phyloP scores from a whole-genome alignment of 2,888 invertebrate genomes.

The Machimus atricapillus region DNA sequence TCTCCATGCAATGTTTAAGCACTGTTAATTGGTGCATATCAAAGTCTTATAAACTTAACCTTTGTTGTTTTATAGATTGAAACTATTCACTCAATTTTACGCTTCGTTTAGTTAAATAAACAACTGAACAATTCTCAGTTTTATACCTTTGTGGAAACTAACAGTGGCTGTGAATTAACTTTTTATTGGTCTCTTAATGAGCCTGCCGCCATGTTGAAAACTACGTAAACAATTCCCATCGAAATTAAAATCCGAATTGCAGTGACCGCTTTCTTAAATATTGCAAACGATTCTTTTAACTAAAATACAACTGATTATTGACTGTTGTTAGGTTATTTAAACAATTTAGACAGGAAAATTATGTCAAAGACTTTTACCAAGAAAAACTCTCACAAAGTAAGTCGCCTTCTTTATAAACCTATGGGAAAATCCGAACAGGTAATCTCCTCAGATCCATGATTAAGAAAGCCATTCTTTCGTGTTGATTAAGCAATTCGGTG shows the following conservation, averaged over 20 bases:
- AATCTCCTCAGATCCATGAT: background rate
- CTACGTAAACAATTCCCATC: conserved; percentile 15
- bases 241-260: background rate
- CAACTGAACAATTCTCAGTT: background rate
- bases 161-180: background rate
- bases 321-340: background rate
- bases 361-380: background rate
- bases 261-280: background rate
- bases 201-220: conserved; percentile 10
- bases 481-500: background rate
- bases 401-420: background rate
- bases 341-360: background rate
- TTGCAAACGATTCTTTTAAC: background rate
- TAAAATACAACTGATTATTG: background rate
- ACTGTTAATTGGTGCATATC: background rate
- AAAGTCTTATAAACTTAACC: background rate
- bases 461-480: background rate
- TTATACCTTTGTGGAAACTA: background rate
- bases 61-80: background rate
- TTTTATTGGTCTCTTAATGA: background rate
- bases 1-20: background rate
- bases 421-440: background rate
- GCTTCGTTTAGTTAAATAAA: background rate
- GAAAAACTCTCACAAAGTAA: background rate
- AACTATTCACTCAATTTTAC: background rate